A percentile compares a stretch with the other conserved stretches of the same genome.
Evolutionary conservation across 2,888 invertebrate genomes (phyloP).

Genomic region (Pollenia labialis): DNA sequence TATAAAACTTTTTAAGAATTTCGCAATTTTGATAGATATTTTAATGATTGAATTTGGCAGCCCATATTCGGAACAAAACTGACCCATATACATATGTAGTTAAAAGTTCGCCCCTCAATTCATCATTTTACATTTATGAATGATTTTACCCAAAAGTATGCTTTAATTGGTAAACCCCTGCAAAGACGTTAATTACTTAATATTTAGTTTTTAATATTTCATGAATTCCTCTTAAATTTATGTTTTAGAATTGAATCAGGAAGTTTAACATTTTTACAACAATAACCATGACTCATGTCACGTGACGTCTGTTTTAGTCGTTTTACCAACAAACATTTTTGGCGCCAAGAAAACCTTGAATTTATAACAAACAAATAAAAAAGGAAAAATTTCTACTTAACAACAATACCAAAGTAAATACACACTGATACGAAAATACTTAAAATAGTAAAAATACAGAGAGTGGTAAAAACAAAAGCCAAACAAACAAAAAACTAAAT

Average conservation of each 20-base stretch:
- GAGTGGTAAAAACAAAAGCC: not conserved
- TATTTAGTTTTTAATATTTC: not conserved
- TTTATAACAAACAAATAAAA: conserved; percentile 56
- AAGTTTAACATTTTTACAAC: not conserved
- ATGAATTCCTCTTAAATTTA: not conserved
- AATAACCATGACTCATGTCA: conserved; percentile 65
- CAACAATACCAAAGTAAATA: conserved; percentile 64
- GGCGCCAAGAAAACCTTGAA: conserved; percentile 72
- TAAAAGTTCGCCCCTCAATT: no score
- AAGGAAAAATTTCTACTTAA: conserved; percentile 56
- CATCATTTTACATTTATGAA: not conserved
- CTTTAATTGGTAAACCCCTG: not conserved
- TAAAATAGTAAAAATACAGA: conserved; percentile 4
- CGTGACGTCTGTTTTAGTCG: conserved; percentile 52
- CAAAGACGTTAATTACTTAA: no score
- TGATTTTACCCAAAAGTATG: not conserved
- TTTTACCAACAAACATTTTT: conserved; percentile 54
- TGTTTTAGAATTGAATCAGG: not conserved
- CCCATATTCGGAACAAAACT: no score
- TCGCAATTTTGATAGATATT: no score
- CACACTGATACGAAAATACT: conserved; percentile 22
- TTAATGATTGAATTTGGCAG: no score
- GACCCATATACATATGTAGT: no score
- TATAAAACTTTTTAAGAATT: no score
- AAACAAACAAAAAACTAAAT: not conserved